Conservation (phyloP, 2,888 invertebrate genomes). For the Epinotia brunnichana region DNA sequence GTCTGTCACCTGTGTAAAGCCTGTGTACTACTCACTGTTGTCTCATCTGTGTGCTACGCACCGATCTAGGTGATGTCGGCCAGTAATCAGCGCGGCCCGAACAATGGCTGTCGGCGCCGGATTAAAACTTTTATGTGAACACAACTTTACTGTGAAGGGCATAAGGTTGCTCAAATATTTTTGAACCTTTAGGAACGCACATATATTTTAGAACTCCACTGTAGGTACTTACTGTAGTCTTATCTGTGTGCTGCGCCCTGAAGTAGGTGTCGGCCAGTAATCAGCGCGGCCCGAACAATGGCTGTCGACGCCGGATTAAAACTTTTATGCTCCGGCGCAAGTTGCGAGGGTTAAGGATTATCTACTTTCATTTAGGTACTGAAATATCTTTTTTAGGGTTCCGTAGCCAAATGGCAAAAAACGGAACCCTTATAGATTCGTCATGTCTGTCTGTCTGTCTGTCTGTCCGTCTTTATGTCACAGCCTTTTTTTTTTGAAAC, state of each 20-base stretch:
- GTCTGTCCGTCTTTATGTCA: too few relatives aligned
- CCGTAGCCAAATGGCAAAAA: too few relatives aligned
- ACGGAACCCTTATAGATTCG: too few relatives aligned
- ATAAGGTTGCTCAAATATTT: too few relatives aligned
- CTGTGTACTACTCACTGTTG: background rate
- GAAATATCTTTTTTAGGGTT: background rate
- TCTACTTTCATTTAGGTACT: background rate
- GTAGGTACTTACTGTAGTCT: too few relatives aligned
- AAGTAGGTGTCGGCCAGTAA: slow-evolving; percentile 55
- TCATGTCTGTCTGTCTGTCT: too few relatives aligned
- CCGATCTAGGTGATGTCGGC: slow-evolving; percentile 13
- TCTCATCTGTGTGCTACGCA: background rate
- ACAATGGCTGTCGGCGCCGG: slow-evolving; percentile 72
- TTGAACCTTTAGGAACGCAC: too few relatives aligned
- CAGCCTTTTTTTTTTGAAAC: too few relatives aligned
- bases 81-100: slow-evolving; percentile 69
- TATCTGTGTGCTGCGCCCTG: slow-evolving; percentile 8
- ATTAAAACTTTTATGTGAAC: slow-evolving; percentile 66
- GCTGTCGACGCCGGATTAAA: slow-evolving; percentile 74
- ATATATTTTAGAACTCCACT: too few relatives aligned
- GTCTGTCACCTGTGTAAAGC: background rate
- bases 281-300: slow-evolving; percentile 71
- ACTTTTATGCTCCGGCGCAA: slow-evolving; percentile 54
- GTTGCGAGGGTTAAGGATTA: background rate
- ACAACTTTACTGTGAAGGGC: too few relatives aligned